These are phyloP conservation scores for Melanotaenia pygmaea DNA, from an alignment of 2,797 vertebrate species.

Conservation along the genomic window DNA sequence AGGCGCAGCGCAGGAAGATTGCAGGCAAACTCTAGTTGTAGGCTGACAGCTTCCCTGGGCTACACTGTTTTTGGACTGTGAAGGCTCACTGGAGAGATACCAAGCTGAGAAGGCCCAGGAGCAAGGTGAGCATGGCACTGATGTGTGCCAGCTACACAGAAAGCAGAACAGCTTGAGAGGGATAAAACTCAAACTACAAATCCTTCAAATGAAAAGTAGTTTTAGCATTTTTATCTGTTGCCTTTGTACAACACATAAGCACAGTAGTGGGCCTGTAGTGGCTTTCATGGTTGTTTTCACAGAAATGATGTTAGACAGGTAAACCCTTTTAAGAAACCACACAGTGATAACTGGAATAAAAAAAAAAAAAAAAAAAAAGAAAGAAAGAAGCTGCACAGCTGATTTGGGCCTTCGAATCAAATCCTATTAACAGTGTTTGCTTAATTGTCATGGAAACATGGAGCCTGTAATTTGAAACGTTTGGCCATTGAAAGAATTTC, in stretches of 20 bases:
- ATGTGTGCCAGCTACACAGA: constrained; percentile 40
- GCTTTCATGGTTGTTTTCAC: neutral
- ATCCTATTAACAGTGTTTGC: neutral
- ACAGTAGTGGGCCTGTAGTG: neutral
- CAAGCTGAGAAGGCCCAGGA: constrained; percentile 58
- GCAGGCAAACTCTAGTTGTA: constrained; percentile 54
- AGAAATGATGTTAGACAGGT: neutral
- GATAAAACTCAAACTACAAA: constrained; percentile 45
- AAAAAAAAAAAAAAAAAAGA: no score
- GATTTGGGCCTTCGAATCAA: neutral
- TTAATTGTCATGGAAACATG: neutral
- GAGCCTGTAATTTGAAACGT: neutral
- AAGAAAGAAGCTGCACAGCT: neutral
- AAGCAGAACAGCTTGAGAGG: constrained; percentile 49
- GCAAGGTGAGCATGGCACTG: constrained; percentile 53
- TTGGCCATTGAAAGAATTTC: neutral
- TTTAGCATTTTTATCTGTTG: neutral
- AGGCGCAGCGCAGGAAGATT: constrained; percentile 49
- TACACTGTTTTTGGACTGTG: constrained; percentile 47
- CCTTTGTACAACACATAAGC: constrained; percentile 21
- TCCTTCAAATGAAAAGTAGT: constrained; percentile 28
- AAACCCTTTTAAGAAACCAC: neutral
- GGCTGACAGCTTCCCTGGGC: constrained; percentile 62
- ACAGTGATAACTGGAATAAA: neutral
- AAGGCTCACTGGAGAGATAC: constrained; percentile 53